Evolutionary conservation across 2,113 vertebrate genomes (phyloP), one percentile per base, ranked within the genome.

Genomic region (Micronisus gabar): DNA sequence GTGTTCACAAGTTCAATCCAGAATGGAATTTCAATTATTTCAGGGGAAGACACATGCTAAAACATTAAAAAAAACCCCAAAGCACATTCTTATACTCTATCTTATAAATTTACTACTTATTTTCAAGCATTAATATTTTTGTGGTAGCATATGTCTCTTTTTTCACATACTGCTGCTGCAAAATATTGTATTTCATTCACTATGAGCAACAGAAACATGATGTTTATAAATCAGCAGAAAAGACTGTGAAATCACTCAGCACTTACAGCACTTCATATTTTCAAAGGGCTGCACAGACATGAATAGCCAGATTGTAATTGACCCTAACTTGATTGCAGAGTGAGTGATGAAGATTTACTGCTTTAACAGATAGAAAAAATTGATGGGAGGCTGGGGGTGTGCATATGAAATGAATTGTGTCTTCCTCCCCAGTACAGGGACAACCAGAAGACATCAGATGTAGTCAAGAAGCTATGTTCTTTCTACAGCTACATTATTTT

Each of bases 151-250:
- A 3, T 8, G 2, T 38, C 26, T 63, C 22, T 25, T 81, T 71
- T 86, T 81, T 78, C 56, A 75, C 56, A 25, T 62, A 34, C 17
- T 55, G 65, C 15, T 90, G 18, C 47, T 59, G 67, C 13, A 95
- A 80, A 95, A 63, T 61, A 9, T 29, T 91, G 21, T 41, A 58
- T 96, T 95, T 90, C 63, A 55, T 91, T 93, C 71, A 67, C 50
- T 72, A 27, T 47, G 47, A 90, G 65, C 65, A 84, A 75, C 30
- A 65, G 50, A 85, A 94, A 61, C n/a, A 38, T 26, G 36, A n/a
- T 72, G 48, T 81, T 92, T 96, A 59, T 53, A 95, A 86, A 83
- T 74, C 86, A 91, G 47, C 52, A 92, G 67, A 86, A 90, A 92
- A 92, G 16, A 70, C 55, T 59, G 23, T 81, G 80, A 95, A 86